Conservation (phyloP, 2,888 invertebrate species). For the Crepidodera aurea region DNA sequence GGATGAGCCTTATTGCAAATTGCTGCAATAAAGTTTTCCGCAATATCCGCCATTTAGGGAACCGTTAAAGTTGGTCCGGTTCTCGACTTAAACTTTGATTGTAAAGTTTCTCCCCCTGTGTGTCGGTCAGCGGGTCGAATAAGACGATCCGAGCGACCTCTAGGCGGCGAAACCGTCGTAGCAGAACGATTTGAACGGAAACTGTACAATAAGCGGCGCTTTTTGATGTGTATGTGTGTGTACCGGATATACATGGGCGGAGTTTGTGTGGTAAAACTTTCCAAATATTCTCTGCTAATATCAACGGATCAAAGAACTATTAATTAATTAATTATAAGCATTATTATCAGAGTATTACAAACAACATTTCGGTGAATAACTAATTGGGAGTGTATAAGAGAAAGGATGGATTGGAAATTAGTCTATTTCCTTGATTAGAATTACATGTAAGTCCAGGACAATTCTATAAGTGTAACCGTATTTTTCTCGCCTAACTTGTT, state of each 20-base stretch:
- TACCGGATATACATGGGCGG: background rate
- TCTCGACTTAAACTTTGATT: constrained; percentile 37
- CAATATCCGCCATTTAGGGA: constrained; percentile 34
- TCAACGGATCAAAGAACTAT: no score
- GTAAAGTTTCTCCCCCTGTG: constrained; percentile 30
- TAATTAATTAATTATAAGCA: no score
- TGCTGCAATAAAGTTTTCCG: constrained; percentile 33
- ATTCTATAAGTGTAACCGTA: no score
- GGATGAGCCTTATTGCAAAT: constrained; percentile 32
- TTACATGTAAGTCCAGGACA: no score
- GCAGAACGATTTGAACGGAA: constrained; percentile 9
- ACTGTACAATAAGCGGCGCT: background rate
- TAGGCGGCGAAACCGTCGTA: background rate
- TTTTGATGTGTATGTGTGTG: background rate
- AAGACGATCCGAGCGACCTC: background rate
- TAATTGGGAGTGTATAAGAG: no score
- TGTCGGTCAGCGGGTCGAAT: constrained; percentile 26
- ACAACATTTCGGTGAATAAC: no score
- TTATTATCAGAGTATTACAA: no score
- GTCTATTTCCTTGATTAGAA: no score
- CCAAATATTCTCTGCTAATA: no score
- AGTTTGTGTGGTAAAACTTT: background rate
- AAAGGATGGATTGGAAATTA: no score
- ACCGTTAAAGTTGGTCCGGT: constrained; percentile 31
- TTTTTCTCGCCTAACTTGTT: no score